Evolutionary conservation across 2,113 vertebrate genomes (phyloP), one percentile per base, ranked within the genome.

Genomic region (Anoplopoma fimbria): DNA sequence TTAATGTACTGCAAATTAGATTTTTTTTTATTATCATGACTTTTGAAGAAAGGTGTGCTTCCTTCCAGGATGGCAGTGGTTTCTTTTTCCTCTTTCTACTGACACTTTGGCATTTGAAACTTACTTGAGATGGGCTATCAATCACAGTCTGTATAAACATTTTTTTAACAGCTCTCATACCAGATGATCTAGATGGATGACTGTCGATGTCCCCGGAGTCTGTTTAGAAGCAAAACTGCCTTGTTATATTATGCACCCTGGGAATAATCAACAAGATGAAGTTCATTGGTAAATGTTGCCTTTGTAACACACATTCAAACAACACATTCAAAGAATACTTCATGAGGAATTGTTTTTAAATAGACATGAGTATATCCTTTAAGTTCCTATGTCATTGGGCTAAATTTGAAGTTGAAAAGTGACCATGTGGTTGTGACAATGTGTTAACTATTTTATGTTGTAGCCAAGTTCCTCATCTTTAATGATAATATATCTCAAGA

Each of bases 201-300:
- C 65, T 25, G 31, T 42, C 17, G 10, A 1, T 45, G 8, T 62
- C 60, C 51, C 40, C 40, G 36, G 65, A 81, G 83, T 58, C 14
- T 71, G 9, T 65, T 60, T 49, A 58, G 29, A 49, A 49, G 12
- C 34, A 74, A 81, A 71, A 53, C 27, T 40, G 33, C 19, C 65
- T 58, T 61, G 71, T 75, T 25, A 40, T 71, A 51, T 76, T 1
- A 36, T 27, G 53, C 53, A 77, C 61, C 38, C 53, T 57, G 76
- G 53, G 55, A 62, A 80, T 72, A 71, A 57, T 55, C n/a, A 36
- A 7, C 27, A 45, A 74, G 27, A 73, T 51, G 6, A 40, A 33
- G 27, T 67, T 81, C 60, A 85, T 71, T 60, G 60, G 29, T 27
- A 64, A 68, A 77, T 36, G 8, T 7, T 73, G 58, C 29, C 47